Conservation (phyloP, 2,888 invertebrate species). For the Agrilus biguttatus region DNA sequence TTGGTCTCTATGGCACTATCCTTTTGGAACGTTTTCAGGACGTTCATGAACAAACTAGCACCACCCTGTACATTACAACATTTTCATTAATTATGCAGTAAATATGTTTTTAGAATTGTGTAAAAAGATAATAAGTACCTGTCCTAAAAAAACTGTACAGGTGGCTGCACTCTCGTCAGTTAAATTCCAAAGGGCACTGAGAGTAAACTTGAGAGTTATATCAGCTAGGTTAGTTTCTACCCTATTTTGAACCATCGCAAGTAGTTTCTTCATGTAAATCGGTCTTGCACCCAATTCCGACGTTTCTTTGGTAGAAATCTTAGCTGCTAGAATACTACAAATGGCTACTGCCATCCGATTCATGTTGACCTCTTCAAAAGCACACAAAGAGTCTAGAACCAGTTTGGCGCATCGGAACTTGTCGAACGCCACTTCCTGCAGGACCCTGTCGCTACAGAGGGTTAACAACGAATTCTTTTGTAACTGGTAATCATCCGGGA, state of each 20-base stretch:
- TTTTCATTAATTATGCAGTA: too few species aligned
- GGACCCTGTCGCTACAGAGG: constrained; percentile 58
- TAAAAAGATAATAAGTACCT: too few species aligned
- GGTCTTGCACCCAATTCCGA: constrained; percentile 49
- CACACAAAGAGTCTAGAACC: constrained; percentile 55
- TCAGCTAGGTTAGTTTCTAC: constrained; percentile 34
- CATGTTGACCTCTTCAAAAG: constrained; percentile 54
- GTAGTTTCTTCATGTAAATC: constrained; percentile 51
- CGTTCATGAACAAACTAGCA: constrained; percentile 47
- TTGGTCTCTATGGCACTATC: constrained; percentile 60
- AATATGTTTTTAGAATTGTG: too few species aligned
- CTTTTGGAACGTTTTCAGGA: constrained; percentile 45
- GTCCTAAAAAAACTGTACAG: constrained; percentile 49
- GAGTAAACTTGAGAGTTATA: constrained; percentile 60
- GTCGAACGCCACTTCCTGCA: constrained; percentile 42
- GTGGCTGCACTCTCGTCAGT: constrained; percentile 63
- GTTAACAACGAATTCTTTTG: constrained; percentile 61
- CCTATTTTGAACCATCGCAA: constrained; percentile 40
- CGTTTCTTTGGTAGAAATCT: constrained; percentile 48
- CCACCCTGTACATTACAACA: constrained; percentile 36
- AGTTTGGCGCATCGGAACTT: constrained; percentile 47
- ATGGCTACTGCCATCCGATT: constrained; percentile 69
- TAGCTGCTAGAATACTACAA: constrained; percentile 50
- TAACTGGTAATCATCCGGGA: constrained; percentile 50
- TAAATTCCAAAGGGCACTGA: constrained; percentile 65